Evolutionary conservation across 2,888 invertebrate species (phyloP), one percentile per base, ranked within the genome.

Genomic region (Pyrrhia umbra): DNA sequence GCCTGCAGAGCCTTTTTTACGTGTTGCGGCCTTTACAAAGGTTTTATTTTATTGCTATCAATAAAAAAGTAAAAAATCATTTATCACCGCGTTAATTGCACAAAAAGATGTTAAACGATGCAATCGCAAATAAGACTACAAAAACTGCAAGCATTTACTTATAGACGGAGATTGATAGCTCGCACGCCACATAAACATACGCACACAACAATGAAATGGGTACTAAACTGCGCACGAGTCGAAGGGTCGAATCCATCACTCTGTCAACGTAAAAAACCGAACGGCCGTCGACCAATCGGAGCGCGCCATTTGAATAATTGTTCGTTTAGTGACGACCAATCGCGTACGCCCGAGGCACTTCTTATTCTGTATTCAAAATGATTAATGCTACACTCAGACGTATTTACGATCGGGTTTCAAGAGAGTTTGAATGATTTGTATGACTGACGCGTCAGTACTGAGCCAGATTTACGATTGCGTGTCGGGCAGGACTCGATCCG

Each of bases 201-300:
- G 80, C 85, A 84, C 84, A 85, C 82, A 81, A 88, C 87, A 87
- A 86, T 85, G 83, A 85, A 85, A 83, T 77, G 76, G 69, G 79
- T 54, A 77, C 77, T 80, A 73, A 80, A 82, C 83, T 90, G 93
- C 93, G 93, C 93, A 86, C 80, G 93, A 91, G 93, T 92, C 90
- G 92, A 92, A 92, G 93, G 93, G 92, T 87, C 91, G 92, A 89
- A 93, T 92, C 92, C 90, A 93, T 95, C 94, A 93, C 87, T 84
- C 88, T 92, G 92, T 91, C 93, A 89, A 85, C 85, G 86, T 85
- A 89, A 92, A 93, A 93, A 93, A 93, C 91, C 87, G 85, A 84
- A 85, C 81, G 80, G 80, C 77, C 80, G 72, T 75, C 81, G 85
- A 80, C 94, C 94, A 95, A 94, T 94, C 86, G 82, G 80, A 77